Percentiles rank a stretch among this genome's conserved stretches.
Evolutionary conservation across 2,113 vertebrate genomes (phyloP).

Genomic region (Notothenia coriiceps): DNA sequence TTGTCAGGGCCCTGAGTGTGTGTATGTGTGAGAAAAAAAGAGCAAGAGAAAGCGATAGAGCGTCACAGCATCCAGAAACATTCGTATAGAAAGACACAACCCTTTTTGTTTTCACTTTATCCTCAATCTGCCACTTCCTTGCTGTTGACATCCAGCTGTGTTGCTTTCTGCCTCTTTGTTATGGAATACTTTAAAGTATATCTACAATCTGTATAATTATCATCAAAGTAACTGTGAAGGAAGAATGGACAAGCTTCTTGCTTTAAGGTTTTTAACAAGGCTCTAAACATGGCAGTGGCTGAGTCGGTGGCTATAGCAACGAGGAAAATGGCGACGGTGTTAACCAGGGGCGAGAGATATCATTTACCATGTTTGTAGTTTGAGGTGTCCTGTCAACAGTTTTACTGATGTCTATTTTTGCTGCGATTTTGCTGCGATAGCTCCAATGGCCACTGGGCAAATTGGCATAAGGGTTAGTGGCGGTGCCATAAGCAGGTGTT

Average conservation of each 20-base stretch:
- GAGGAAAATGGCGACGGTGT: too few species aligned
- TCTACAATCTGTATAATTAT: conserved; percentile 46
- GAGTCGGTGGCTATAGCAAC: too few species aligned
- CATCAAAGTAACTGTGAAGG: conserved; percentile 47
- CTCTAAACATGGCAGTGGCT: too few species aligned
- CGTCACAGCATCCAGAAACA: conserved; percentile 12
- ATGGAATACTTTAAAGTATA: conserved; percentile 22
- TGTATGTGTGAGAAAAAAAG: conserved; percentile 16
- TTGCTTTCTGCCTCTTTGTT: conserved; percentile 13
- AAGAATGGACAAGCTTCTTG: conserved; percentile 6
- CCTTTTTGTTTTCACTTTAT: conserved; percentile 37
- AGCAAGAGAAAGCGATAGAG: not conserved
- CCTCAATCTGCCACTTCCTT: conserved; percentile 39
- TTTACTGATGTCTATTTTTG: too few species aligned
- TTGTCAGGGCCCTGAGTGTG: conserved; percentile 3
- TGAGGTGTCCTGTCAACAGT: too few species aligned
- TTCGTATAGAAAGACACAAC: conserved; percentile 2
- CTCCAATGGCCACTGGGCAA: not conserved
- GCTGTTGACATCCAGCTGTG: conserved; percentile 21
- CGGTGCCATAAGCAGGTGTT: too few species aligned
- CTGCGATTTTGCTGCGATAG: too few species aligned
- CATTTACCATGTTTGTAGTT: too few species aligned
- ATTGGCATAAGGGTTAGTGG: too few species aligned
- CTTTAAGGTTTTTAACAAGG: not conserved
- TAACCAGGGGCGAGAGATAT: too few species aligned